A percentile compares a stretch with the other conserved stretches of the same genome.
Conservation (phyloP, 2,113 vertebrate species). For the Harpagus bidentatus region DNA sequence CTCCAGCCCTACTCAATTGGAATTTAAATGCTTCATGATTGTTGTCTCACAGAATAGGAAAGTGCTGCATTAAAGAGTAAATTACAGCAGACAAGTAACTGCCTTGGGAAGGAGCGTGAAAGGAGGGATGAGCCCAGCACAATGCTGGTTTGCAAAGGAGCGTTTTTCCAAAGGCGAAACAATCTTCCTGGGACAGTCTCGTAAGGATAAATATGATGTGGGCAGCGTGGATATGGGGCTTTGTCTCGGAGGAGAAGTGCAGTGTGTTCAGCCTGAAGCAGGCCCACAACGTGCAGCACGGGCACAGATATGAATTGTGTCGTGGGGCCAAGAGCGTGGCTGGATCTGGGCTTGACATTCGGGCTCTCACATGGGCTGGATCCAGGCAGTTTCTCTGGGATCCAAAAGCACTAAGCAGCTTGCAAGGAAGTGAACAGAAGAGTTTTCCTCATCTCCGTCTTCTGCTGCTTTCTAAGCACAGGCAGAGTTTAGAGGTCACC, state of each 20-base stretch:
- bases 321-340: rapidly evolving
- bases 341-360: background rate
- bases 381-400: rapidly evolving
- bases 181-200: background rate
- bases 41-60: slow-evolving; percentile 68
- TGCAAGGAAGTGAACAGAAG: background rate
- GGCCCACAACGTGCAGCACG: background rate
- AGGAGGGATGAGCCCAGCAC: slow-evolving; percentile 56
- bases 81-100: slow-evolving; percentile 68
- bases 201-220: background rate
- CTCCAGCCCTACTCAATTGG: slow-evolving; percentile 71
- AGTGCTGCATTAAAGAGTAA: slow-evolving; percentile 69
- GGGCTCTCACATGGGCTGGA: background rate
- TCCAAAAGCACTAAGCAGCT: background rate
- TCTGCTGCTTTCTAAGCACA: background rate
- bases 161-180: slow-evolving; percentile 46
- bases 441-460: background rate
- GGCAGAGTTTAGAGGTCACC: background rate
- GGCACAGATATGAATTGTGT: background rate
- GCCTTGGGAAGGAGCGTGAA: slow-evolving; percentile 55
- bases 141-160: slow-evolving; percentile 15
- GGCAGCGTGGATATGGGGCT: background rate
- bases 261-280: background rate
- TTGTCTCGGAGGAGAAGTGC: background rate
- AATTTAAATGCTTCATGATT: slow-evolving; percentile 77